Evolutionary conservation across 2,113 vertebrate genomes (phyloP).

Genomic region (Emberiza fucata): DNA sequence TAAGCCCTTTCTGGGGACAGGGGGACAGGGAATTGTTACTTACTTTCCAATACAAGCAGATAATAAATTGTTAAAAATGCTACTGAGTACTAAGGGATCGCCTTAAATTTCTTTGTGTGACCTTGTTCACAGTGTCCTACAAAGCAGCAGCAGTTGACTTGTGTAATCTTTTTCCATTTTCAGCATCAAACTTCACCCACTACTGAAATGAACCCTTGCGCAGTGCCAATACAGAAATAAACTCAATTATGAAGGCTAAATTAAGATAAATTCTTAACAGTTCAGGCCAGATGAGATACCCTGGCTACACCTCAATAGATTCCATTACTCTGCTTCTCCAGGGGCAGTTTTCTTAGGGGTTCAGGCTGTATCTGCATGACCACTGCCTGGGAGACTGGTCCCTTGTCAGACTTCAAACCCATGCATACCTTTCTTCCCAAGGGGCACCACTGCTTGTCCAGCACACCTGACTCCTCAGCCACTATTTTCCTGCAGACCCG

Average conservation of each 20-base stretch:
- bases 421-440: background rate
- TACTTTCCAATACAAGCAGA: background rate
- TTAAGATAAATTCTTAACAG: background rate
- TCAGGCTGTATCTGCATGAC: background rate
- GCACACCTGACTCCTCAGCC: background rate
- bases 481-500: background rate
- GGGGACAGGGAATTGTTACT: background rate
- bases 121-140: slow-evolving; percentile 8
- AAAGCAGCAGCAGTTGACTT: slow-evolving; percentile 23
- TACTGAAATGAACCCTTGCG: background rate
- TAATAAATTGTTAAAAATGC: background rate
- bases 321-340: background rate
- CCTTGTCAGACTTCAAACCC: background rate
- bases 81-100: background rate
- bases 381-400: background rate
- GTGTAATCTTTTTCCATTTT: slow-evolving; percentile 55
- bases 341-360: background rate
- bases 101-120: slow-evolving; percentile 5
- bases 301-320: background rate
- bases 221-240: slow-evolving; percentile 27
- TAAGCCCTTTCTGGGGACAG: background rate
- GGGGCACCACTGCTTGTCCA: background rate
- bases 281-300: background rate
- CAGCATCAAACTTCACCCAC: slow-evolving; percentile 40
- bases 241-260: slow-evolving; percentile 34